phyloP scores from a whole-genome alignment of 2,888 invertebrate species.

The Eudasyphora cyanicolor region DNA sequence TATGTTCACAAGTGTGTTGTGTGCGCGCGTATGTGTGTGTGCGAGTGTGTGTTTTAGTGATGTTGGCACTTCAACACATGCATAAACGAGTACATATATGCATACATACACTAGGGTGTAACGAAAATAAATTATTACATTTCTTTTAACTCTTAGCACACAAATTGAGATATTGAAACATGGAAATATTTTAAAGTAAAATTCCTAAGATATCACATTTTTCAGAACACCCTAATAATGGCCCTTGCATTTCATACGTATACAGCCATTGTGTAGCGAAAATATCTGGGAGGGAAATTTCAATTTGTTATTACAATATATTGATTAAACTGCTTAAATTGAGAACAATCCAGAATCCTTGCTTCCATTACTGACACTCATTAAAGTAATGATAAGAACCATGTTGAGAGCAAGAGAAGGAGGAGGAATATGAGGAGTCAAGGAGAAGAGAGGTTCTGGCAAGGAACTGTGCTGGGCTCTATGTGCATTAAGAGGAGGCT shows the following conservation, averaged over 20 bases:
- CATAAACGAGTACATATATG: not conserved
- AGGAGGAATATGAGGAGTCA: not conserved
- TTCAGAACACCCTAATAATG: not conserved
- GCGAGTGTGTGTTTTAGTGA: no score
- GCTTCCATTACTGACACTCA: not conserved
- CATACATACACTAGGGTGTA: not conserved
- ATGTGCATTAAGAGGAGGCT: no score
- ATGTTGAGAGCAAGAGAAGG: not conserved
- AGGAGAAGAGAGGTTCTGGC: not conserved
- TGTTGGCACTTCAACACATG: not conserved
- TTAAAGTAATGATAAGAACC: constrained; percentile 10
- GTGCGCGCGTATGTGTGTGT: not conserved
- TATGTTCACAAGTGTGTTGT: not conserved
- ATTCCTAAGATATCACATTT: no score
- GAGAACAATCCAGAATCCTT: not conserved
- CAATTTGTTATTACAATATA: constrained; percentile 26
- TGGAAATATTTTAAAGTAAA: no score
- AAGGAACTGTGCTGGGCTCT: no score
- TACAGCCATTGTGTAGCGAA: not conserved
- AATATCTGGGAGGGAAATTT: constrained; percentile 1
- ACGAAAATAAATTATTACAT: no score
- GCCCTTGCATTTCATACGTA: not conserved
- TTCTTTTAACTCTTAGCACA: no score
- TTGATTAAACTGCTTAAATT: constrained; percentile 14
- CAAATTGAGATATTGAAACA: no score